phyloP scores from a whole-genome alignment of 2,888 invertebrate species.

The Calameuta pallipes region DNA sequence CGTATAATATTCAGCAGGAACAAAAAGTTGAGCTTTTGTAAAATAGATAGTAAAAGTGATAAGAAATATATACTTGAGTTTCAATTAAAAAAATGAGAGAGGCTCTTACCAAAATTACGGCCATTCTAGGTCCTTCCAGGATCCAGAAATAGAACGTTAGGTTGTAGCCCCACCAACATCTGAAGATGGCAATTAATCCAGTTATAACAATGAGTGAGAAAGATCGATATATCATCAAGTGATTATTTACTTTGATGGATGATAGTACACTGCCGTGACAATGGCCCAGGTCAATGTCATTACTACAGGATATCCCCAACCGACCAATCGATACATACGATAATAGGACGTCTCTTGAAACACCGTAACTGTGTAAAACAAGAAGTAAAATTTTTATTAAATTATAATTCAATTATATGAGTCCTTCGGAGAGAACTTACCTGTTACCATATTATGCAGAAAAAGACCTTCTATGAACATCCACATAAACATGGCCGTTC shows the following conservation, averaged over 20 bases:
- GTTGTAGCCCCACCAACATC: slow-evolving; percentile 90
- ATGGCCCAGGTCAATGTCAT: slow-evolving; percentile 78
- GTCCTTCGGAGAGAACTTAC: slow-evolving; percentile 53
- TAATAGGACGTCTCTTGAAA: slow-evolving; percentile 76
- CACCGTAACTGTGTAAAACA: slow-evolving; percentile 68
- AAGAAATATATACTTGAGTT: slow-evolving; percentile 1
- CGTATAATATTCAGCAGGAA: slow-evolving; percentile 85
- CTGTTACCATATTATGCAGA: slow-evolving; percentile 85
- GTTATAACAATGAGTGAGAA: not conserved
- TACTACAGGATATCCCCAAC: slow-evolving; percentile 80
- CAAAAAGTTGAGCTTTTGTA: slow-evolving; percentile 78
- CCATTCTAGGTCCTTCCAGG: slow-evolving; percentile 86
- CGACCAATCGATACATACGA: slow-evolving; percentile 73
- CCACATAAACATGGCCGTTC: slow-evolving; percentile 95
- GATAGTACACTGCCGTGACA: slow-evolving; percentile 70
- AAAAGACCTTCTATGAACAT: slow-evolving; percentile 96
- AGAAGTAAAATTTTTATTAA: not conserved
- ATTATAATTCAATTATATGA: not conserved
- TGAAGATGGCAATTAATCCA: slow-evolving; percentile 41
- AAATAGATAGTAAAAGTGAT: not conserved
- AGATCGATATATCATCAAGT: not conserved
- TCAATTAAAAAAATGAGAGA: not conserved
- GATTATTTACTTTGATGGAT: slow-evolving; percentile 65
- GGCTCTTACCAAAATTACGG: slow-evolving; percentile 79
- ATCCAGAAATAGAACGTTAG: slow-evolving; percentile 87